Base-by-base conservation (phyloP, 2,888 invertebrate species). In the Camptogramma bilineatum region DNA sequence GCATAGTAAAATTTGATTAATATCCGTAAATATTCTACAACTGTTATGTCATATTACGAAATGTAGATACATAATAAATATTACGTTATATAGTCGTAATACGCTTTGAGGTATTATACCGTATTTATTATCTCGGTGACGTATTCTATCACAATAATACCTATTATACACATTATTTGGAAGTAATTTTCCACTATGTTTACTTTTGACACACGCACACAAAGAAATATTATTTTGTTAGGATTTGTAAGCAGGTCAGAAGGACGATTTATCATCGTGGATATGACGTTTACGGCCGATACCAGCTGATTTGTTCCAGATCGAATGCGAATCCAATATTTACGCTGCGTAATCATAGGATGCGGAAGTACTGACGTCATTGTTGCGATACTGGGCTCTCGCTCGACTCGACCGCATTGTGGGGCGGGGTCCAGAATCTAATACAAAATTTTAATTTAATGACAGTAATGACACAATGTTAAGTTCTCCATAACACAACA, bases 301-400 rank as follows among this genome's bases (percentile, higher is more conserved):
- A 81, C 73, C 79, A 70, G 83, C 82, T 83, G 85, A 86, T 86
- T 87, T 85, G 86, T 84, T 85, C 78, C 80, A 82, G 80, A 85
- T 85, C 80, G 75, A 84, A 87, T 83, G 84, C 75, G 82, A 80
- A 84, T 84, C 76, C 82, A 78, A 86, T 85, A 82, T 82, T 83
- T 82, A 80, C 80, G 79, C 75, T 81, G 79, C 73, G 74, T 80
- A 78, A 80, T 80, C 76, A 75, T 76, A 71, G 65, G 73, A 64
- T 72, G 72, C 71, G 75, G 73, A 75, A 75, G 73, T 72, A 71
- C 72, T 74, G 60, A 69, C 71, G 64, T 75, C 66, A 70, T 73
- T 72, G 68, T 67, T 68, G 52, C 62, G 62, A 51, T 64, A 53
- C 46, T 55, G 62, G 57, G 13, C 55, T 59, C 44, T 62, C 28